Conservation (phyloP, 2,797 vertebrate species). For the Poecilia velifera region DNA sequence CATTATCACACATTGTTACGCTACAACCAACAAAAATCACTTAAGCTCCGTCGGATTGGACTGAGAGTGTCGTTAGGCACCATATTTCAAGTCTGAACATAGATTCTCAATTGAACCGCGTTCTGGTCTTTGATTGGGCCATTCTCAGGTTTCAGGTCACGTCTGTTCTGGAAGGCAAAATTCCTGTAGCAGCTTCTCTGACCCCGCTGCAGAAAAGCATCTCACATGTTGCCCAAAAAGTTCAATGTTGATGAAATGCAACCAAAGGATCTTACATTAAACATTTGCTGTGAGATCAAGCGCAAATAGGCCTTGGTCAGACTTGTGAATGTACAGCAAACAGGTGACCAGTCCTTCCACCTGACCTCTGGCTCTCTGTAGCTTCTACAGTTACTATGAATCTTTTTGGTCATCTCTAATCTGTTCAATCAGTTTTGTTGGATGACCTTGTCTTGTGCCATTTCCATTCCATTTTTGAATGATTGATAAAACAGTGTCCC, state of each 20-base stretch:
- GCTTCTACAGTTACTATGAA: neutral
- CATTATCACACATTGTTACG: neutral
- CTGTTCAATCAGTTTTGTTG: neutral
- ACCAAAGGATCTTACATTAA: neutral
- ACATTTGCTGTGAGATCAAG: neutral
- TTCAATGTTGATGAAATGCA: neutral
- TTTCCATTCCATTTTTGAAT: neutral
- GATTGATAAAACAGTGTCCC: too few species aligned
- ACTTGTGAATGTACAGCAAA: neutral
- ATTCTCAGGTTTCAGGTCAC: neutral
- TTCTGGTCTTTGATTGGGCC: neutral
- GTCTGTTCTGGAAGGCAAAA: neutral
- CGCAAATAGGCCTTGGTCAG: neutral
- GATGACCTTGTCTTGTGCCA: neutral
- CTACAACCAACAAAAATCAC: neutral
- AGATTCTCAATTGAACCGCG: neutral
- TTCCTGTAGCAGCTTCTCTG: neutral
- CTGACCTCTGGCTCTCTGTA: neutral
- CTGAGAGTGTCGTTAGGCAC: neutral
- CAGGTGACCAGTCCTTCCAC: neutral
- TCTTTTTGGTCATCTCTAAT: neutral
- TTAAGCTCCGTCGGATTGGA: neutral
- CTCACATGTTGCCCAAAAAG: neutral
- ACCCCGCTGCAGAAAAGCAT: neutral
- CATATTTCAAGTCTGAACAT: neutral